Evolutionary conservation across 2,113 vertebrate genomes (phyloP), one percentile per base, ranked within the genome.

Genomic region (Benitochromis conjunctus): DNA sequence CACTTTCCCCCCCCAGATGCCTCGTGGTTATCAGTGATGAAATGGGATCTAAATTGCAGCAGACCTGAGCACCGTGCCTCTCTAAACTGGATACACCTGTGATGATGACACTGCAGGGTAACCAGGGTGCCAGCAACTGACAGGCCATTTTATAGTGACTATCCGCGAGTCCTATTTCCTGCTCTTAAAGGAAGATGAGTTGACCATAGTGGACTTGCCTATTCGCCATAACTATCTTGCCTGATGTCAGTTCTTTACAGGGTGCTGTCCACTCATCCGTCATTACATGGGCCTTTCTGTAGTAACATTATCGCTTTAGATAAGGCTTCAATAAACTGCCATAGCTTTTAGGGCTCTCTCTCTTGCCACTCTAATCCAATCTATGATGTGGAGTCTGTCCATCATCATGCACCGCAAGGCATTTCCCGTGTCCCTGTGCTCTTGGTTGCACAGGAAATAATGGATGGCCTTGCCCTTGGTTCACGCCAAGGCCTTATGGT

Each of bases 241-340:
- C 84, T 89, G 46, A 91, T 90, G 81, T 86, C 83, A 71, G 76
- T 86, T 92, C 84, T 93, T 94, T 91, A 92, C 86, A 94, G 88
- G 90, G 77, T 76, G 51, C 84, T 51, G 85, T 94, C 88, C 91
- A 93, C 93, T 95, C 90, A 92, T 92, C 90, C 41, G 69, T 96
- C 94, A 95, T 94, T 95, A 94, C 89, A 88, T 82, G 41, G 77
- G 77, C 93, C 87, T 90, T 89, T 95, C 92, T 90, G 81, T 91
- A 86, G 93, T 94, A 95, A 96, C 94, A 96, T 96, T 94, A 96
- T 96, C 92, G 66, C 95, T 96, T 94, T 91, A 93, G 95, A 96
- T 95, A 95, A 95, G 94, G 92, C 94, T 93, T 93, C 94, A 94
- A 94, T 95, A 94, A 95, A 95, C 90, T 93, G 91, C 79, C 93